Evolutionary conservation across 2,797 vertebrate genomes (phyloP).

Genomic region (Bucorvus abyssinicus): DNA sequence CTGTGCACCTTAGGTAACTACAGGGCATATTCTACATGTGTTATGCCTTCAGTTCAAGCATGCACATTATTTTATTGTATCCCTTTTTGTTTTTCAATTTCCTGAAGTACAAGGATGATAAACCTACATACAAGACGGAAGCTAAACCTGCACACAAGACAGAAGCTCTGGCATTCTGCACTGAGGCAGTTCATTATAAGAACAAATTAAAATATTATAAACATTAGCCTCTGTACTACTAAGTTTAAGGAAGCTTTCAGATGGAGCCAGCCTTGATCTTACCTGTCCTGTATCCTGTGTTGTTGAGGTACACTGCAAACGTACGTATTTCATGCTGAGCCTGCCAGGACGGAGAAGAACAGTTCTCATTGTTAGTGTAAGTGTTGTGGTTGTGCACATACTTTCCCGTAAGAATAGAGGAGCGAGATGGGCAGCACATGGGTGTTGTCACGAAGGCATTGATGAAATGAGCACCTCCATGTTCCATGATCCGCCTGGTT

Average conservation of each 20-base stretch:
- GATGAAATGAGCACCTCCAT: constrained; percentile 92
- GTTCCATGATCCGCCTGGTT: constrained; percentile 82
- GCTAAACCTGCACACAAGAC: not conserved
- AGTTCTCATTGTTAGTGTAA: constrained; percentile 98
- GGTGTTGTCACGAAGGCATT: constrained; percentile 97
- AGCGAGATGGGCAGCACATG: constrained; percentile 97
- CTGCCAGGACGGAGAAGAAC: constrained; percentile 94
- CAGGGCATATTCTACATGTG: not conserved
- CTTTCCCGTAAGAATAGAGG: constrained; percentile 94
- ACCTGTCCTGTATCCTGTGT: constrained; percentile 95
- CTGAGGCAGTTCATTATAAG: not conserved
- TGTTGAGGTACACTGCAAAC: constrained; percentile 93
- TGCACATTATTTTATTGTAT: not conserved
- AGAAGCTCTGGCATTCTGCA: not conserved
- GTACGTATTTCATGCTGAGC: constrained; percentile 89
- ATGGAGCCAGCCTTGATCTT: not conserved
- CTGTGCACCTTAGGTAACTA: not conserved
- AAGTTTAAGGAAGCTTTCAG: not conserved
- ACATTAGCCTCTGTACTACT: not conserved
- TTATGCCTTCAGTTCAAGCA: not conserved
- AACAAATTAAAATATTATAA: not conserved
- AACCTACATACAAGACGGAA: not conserved
- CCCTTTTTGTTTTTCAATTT: not conserved
- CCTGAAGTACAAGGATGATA: not conserved
- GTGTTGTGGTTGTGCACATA: constrained; percentile 98